Percentiles rank a stretch among this genome's conserved stretches.
Evolutionary conservation across 2,888 invertebrate genomes (phyloP).

Genomic region (Unio pictorum): DNA sequence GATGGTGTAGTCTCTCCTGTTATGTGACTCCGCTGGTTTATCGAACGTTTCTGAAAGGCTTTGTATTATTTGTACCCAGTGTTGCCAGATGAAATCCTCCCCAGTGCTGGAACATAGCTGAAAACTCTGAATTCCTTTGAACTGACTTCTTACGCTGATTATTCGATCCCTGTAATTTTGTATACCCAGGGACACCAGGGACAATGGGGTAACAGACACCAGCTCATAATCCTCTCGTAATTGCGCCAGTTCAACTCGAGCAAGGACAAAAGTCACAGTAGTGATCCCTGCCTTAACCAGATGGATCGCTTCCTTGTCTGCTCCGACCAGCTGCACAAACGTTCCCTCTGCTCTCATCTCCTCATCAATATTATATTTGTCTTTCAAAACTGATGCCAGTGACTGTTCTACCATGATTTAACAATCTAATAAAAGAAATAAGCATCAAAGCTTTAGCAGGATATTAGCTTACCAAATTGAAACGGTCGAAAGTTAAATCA

Average conservation of each 20-base stretch:
- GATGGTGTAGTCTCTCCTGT: too few species aligned
- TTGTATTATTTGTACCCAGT: too few species aligned
- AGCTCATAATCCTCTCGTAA: slow-evolving; percentile 5
- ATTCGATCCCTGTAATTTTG: slow-evolving; percentile 5
- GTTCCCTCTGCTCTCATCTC: slow-evolving; percentile 2
- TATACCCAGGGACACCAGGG: slow-evolving; percentile 2
- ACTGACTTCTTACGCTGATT: slow-evolving; percentile 4
- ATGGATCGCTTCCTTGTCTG: slow-evolving; percentile 3
- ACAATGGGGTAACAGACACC: slow-evolving; percentile 3
- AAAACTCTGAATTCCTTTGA: neutral
- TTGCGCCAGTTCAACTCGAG: neutral
- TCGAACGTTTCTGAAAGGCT: too few species aligned
- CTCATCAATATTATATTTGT: slow-evolving; percentile 5
- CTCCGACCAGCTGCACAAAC: slow-evolving; percentile 2
- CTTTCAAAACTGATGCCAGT: slow-evolving; percentile 1
- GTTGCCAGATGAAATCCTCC: slow-evolving; percentile 1
- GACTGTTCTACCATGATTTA: slow-evolving; percentile 2
- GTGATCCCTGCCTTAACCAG: slow-evolving; percentile 6
- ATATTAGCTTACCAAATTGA: too few species aligned
- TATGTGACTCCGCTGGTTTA: too few species aligned
- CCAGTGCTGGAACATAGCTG: slow-evolving; percentile 7
- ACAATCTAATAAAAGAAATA: too few species aligned
- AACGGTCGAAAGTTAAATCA: too few species aligned
- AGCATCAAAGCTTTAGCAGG: too few species aligned
- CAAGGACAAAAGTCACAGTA: slow-evolving; percentile 5